These are phyloP conservation scores for Pomatostomus ruficeps DNA, from an alignment of 2,113 vertebrate genomes.

Conservation along the genomic window DNA sequence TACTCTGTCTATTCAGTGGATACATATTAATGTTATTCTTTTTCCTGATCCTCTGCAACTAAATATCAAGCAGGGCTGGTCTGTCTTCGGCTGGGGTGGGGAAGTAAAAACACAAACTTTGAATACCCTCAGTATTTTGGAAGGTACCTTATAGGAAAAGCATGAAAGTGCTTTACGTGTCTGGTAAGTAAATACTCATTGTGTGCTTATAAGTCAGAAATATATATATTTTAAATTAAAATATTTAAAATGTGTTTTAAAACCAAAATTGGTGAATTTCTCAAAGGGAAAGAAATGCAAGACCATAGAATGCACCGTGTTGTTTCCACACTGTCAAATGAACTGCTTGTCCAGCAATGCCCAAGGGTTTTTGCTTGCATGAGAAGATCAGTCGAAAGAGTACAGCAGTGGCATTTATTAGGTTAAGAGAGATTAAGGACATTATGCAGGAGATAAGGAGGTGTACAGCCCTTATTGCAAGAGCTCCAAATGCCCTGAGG, in stretches of 20 bases:
- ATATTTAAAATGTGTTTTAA: not conserved
- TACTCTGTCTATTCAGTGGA: not conserved
- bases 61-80: not conserved
- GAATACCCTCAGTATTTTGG: not conserved
- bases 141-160: not conserved
- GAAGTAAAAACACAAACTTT: not conserved
- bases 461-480: rapidly evolving
- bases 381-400: not conserved
- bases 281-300: not conserved
- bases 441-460: not conserved
- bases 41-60: not conserved
- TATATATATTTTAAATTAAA: not conserved
- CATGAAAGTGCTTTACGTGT: not conserved
- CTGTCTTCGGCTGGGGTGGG: not conserved
- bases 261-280: not conserved
- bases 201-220: not conserved
- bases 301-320: not conserved
- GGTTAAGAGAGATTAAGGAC: not conserved
- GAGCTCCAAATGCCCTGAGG: not conserved
- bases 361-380: not conserved
- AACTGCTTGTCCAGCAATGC: not conserved
- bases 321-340: not conserved
- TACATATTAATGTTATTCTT: not conserved
- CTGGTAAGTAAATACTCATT: not conserved
- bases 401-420: not conserved